Percentiles rank a stretch among this genome's conserved stretches.
phyloP scores from a whole-genome alignment of 2,888 invertebrate genomes.

The Dryobotodes eremita region DNA sequence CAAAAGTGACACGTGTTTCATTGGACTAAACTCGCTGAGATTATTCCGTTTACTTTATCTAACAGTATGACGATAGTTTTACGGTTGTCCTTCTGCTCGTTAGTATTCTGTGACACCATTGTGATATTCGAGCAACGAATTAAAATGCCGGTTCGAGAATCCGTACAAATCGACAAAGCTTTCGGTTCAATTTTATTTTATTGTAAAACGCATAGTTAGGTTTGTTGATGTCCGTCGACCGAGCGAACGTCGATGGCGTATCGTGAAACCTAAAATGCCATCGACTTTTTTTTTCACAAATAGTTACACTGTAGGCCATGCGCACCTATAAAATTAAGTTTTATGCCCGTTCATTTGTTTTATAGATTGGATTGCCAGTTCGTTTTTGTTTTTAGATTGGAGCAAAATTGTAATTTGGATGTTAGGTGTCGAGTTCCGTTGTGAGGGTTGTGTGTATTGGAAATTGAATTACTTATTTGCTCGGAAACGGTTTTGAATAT shows the following conservation, averaged over 20 bases:
- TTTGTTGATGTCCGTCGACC: constrained; percentile 56
- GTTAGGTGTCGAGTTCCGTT: constrained; percentile 47
- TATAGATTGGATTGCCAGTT: constrained; percentile 61
- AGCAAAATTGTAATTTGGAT: constrained; percentile 57
- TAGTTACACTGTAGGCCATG: constrained; percentile 62
- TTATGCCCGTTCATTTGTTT: constrained; percentile 65
- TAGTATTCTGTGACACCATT: constrained; percentile 24
- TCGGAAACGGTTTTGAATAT: constrained; percentile 34
- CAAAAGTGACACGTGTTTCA: neutral
- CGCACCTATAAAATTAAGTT: constrained; percentile 64
- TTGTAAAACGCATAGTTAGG: constrained; percentile 65
- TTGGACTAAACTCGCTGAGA: neutral
- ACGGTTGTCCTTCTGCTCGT: constrained; percentile 7
- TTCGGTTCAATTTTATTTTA: constrained; percentile 68
- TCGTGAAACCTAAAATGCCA: constrained; percentile 59
- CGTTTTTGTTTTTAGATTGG: constrained; percentile 61
- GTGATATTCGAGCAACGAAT: constrained; percentile 61
- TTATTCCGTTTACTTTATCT: neutral
- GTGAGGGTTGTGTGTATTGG: constrained; percentile 51
- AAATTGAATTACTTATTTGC: constrained; percentile 58
- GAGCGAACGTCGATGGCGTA: constrained; percentile 49
- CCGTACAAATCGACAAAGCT: constrained; percentile 68
- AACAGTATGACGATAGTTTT: neutral
- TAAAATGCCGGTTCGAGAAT: constrained; percentile 63
- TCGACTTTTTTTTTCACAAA: constrained; percentile 37